Evolutionary conservation across 53 echinoderm and acorn worm species (phyloP).

Genomic region (Stichopus horrens): DNA sequence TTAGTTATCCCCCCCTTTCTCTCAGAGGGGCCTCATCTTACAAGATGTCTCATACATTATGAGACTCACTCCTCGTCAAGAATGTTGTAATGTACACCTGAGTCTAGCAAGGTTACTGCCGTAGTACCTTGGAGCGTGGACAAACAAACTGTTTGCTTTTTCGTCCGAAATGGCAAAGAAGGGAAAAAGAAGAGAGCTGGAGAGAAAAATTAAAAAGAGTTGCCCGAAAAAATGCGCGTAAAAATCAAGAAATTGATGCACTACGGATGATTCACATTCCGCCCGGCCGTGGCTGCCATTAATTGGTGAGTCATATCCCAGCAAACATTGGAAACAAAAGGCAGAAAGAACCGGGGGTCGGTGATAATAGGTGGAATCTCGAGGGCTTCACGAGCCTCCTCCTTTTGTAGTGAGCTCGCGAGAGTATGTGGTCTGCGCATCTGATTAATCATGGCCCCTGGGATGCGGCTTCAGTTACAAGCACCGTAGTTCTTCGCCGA

Average conservation of each 20-base stretch:
- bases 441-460: slow-evolving; percentile 41
- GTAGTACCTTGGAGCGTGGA: background rate
- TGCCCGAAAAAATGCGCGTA: background rate
- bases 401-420: background rate
- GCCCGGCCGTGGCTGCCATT: slow-evolving; percentile 5
- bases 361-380: background rate
- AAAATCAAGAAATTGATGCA: background rate
- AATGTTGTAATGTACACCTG: slow-evolving; percentile 27
- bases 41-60: background rate
- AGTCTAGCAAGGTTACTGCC: background rate
- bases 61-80: background rate
- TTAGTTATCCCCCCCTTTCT: background rate
- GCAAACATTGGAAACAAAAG: background rate
- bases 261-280: slow-evolving; percentile 10
- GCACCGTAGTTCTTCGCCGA: background rate
- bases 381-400: slow-evolving; percentile 7
- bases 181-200: background rate
- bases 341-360: background rate
- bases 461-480: slow-evolving; percentile 28
- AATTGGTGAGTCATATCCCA: slow-evolving; percentile 36
- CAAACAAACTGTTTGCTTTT: slow-evolving; percentile 27
- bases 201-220: background rate
- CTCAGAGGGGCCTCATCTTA: background rate
- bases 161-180: background rate
- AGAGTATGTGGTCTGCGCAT: background rate